phyloP scores from a whole-genome alignment of 2,113 vertebrate genomes.

The Vidua chalybeata region DNA sequence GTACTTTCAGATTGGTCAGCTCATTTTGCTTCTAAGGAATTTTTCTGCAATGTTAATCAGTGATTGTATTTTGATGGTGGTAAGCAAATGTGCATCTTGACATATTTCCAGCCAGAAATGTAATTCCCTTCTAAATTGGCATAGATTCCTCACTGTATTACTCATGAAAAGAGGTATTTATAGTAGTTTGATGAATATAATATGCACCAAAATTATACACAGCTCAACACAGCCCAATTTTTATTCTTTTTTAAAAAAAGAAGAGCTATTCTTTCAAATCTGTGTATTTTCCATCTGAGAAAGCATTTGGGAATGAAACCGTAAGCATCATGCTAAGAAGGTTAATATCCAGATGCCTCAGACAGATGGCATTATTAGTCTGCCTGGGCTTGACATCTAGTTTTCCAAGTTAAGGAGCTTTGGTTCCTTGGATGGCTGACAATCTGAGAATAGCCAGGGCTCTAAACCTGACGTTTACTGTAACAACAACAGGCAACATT shows the following conservation, averaged over 20 bases:
- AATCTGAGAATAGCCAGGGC: constrained; percentile 23
- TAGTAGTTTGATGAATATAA: background rate
- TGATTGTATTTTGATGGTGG: background rate
- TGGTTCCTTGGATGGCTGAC: constrained; percentile 37
- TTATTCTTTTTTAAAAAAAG: background rate
- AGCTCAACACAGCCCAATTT: background rate
- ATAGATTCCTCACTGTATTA: background rate
- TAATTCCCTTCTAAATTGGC: constrained; percentile 5
- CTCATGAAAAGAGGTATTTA: background rate
- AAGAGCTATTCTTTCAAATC: background rate
- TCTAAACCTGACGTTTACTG: background rate
- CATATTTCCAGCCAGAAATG: background rate
- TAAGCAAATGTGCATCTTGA: background rate
- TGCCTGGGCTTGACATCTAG: constrained; percentile 29
- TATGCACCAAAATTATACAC: background rate
- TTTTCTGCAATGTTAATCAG: background rate
- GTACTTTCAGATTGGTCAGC: background rate
- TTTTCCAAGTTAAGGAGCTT: constrained; percentile 65
- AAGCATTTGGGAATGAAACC: background rate
- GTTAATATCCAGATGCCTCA: constrained; percentile 51
- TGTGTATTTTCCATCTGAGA: background rate
- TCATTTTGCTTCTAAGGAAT: background rate
- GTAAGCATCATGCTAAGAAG: background rate
- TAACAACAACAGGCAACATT: background rate
- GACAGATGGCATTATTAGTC: constrained; percentile 59